Base-by-base conservation (phyloP, 1,140 invertebrate genomes). In the Batillaria attramentaria region DNA sequence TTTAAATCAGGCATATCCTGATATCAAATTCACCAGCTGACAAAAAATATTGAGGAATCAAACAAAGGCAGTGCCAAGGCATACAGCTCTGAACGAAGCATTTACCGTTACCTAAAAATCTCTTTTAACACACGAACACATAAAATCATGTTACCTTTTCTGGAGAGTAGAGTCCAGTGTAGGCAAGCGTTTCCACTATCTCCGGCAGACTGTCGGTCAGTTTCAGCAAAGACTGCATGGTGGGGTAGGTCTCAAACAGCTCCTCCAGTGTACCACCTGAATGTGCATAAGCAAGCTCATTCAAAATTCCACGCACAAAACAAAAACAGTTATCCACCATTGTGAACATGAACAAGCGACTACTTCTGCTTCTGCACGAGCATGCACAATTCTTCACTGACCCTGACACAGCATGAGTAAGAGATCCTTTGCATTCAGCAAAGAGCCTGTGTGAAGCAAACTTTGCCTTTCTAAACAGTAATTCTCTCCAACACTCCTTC, bases 171-270 rank as follows among this genome's bases (percentile, higher is more conserved):
- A 79, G 60, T 41, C 28, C 35, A 35, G 81, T 79, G 60, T 79
- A 82, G 37, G 70, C 13, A 5, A 70, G 28, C n/a, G 65, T 75
- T 43, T 77, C 81, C 39, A 62, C 66, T 18, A 82, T 72, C 28
- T 79, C 72, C n/a, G 81, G 81, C 35, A 79, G 16, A 4, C 50
- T 41, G 42, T 82, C 43, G n/a, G 79, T 16, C 28, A 82, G 69
- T 16, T 28, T 31, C 5, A 57, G n/a, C 1, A 72, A 31, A 31
- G 66, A 43, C 8, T 46, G 68, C 35, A 78, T 13, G 24, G 42
- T 66, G 10, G 79, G 79, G n/a, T 46, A 76, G 2, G 43, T 42
- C 24, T 46, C 46, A 35, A 81, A 73, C 39, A 70, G n/a, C 24
- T 77, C 75, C 2, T 35, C 24, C 62, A 81, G 46, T 20, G 46